Conservation (phyloP, 2,113 vertebrate genomes). For the Bos taurus region ARS-UCD2.0 NC_037349.1:56003501-56004000, state of each 20-base stretch:
- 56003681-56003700: neutral
- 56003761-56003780: neutral
- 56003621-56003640: neutral
- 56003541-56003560: constrained; percentile 21
- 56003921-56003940: neutral
- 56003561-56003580: neutral
- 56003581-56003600: neutral
- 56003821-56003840: neutral
- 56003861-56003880: neutral
- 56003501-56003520: neutral
- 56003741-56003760: neutral
- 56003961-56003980: neutral
- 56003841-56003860: neutral
- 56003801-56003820: neutral
- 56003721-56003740: neutral
- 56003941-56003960: neutral
- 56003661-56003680: neutral
- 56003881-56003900: neutral
- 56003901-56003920: neutral
- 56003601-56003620: constrained; percentile 7
- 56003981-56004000: neutral
- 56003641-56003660: neutral
- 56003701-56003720: neutral
- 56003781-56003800: neutral
- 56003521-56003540: neutral